phyloP scores from a whole-genome alignment of 2,797 vertebrate genomes.

The Siniperca undulata region DNA sequence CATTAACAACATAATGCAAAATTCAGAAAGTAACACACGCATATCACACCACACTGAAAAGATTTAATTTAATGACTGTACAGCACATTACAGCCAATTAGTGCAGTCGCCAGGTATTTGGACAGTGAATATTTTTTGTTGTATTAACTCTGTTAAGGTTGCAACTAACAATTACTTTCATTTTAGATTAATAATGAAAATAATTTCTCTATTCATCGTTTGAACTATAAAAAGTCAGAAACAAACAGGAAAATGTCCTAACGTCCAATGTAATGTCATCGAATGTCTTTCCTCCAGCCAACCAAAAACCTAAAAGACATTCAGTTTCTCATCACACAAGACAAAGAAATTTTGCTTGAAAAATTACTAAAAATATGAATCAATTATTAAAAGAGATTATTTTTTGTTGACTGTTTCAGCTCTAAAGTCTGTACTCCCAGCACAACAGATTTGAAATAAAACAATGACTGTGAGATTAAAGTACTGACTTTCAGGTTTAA shows the following conservation, averaged over 20 bases:
- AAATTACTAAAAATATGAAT: neutral
- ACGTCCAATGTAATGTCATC: neutral
- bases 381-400: neutral
- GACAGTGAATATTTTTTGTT: neutral
- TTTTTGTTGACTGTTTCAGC: neutral
- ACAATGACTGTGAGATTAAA: neutral
- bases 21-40: slow-evolving; percentile 1
- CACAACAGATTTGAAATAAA: neutral
- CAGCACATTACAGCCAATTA: neutral
- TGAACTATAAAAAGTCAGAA: neutral
- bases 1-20: neutral
- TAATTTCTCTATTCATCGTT: neutral
- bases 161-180: neutral
- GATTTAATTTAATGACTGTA: neutral
- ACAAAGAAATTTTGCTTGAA: neutral
- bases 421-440: neutral
- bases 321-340: neutral
- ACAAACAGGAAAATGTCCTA: neutral
- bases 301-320: neutral
- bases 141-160: neutral
- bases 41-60: neutral
- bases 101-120: neutral
- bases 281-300: neutral
- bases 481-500: neutral
- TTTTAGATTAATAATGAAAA: neutral